These are phyloP conservation scores for Mesocentrotus franciscanus DNA, from an alignment of 53 echinoderm and acorn worm genomes.

Conservation along the genomic window DNA sequence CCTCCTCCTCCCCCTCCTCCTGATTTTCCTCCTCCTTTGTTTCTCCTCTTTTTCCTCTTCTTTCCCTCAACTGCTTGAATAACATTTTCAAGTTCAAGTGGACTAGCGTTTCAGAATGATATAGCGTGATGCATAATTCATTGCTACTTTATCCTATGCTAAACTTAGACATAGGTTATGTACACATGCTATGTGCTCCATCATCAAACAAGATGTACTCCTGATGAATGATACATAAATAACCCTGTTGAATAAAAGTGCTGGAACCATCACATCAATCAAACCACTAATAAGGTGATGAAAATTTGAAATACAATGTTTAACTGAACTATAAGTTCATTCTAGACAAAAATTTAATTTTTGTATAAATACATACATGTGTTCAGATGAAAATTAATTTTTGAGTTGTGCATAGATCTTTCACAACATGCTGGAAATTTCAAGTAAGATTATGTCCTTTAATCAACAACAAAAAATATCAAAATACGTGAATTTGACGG, in stretches of 20 bases:
- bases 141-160: background rate
- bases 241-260: background rate
- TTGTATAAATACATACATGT: no score
- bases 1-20: background rate
- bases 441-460: no score
- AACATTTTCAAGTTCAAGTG: background rate
- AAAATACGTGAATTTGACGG: no score
- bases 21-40: background rate
- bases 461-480: no score
- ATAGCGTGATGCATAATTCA: constrained; percentile 5
- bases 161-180: background rate
- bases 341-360: no score
- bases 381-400: no score
- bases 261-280: no score
- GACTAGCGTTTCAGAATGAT: constrained; percentile 32
- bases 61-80: background rate
- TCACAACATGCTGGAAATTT: no score
- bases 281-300: no score
- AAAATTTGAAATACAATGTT: no score
- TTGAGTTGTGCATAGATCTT: no score
- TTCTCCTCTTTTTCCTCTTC: background rate
- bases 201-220: background rate
- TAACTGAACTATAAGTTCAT: no score
- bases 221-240: background rate
- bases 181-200: background rate